Conservation (phyloP, 2,113 vertebrate genomes). For the Pterocles gutturalis region DNA sequence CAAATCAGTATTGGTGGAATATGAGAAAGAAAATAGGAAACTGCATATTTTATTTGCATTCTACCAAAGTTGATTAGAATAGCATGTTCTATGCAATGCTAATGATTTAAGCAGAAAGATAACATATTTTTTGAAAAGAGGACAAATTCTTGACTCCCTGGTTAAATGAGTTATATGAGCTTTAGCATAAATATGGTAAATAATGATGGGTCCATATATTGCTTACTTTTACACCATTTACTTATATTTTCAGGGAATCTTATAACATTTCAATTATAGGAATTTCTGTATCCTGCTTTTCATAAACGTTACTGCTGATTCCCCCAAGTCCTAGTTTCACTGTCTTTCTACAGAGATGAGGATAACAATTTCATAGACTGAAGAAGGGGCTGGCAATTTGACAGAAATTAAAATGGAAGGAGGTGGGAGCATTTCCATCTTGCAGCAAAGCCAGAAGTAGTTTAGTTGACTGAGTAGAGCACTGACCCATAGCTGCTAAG, state of each 20-base stretch:
- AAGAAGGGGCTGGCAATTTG: background rate
- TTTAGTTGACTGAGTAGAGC: background rate
- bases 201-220: fast-evolving
- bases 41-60: background rate
- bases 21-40: background rate
- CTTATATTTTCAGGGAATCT: background rate
- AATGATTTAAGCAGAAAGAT: constrained; percentile 2
- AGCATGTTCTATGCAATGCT: background rate
- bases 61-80: constrained; percentile 2
- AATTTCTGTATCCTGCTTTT: background rate
- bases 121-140: background rate
- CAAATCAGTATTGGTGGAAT: background rate
- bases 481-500: background rate
- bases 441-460: background rate
- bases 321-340: background rate
- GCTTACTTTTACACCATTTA: background rate
- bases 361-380: background rate
- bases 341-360: background rate
- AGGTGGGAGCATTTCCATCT: background rate
- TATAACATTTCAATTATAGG: background rate
- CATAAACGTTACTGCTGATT: background rate
- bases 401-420: background rate
- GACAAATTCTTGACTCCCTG: background rate
- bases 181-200: background rate
- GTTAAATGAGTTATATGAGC: background rate